A percentile compares a stretch with the other conserved stretches of the same genome.
These are phyloP conservation scores for Anolis sagrei DNA, from an alignment of 2,113 vertebrate species.

Conservation along the genomic window DNA sequence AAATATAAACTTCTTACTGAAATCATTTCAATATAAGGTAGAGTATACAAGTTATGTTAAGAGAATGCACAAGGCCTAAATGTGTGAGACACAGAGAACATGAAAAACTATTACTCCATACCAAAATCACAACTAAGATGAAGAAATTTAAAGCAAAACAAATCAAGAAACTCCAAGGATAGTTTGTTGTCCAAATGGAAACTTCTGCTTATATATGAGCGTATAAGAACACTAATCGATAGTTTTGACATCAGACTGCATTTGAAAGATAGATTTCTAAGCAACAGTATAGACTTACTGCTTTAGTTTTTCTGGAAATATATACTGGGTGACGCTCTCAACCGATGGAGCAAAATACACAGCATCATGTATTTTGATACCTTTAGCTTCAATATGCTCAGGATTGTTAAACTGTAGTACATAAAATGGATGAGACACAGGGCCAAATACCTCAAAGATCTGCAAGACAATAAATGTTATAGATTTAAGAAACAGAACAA, in stretches of 20 bases:
- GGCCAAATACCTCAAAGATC: slow-evolving; percentile 97
- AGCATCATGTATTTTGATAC: slow-evolving; percentile 79
- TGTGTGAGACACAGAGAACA: not conserved
- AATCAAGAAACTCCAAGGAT: not conserved
- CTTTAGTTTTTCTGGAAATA: slow-evolving; percentile 88
- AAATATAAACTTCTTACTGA: not conserved
- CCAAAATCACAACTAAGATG: not conserved
- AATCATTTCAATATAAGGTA: not conserved
- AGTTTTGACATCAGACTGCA: not conserved
- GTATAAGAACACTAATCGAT: not conserved
- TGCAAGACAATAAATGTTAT: slow-evolving; percentile 66
- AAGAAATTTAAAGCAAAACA: too few relatives aligned
- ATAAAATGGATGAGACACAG: slow-evolving; percentile 91
- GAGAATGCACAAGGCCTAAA: not conserved
- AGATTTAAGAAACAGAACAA: not conserved
- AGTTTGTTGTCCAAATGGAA: not conserved
- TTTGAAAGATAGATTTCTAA: not conserved
- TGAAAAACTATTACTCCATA: not conserved
- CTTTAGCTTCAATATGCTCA: slow-evolving; percentile 83
- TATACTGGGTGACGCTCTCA: slow-evolving; percentile 90
- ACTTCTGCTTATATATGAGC: not conserved
- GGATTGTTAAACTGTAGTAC: slow-evolving; percentile 88
- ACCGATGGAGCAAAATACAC: slow-evolving; percentile 89
- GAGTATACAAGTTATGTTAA: not conserved
- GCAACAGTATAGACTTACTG: slow-evolving; percentile 73